Base-by-base conservation (phyloP, 2,113 vertebrate species). In the Rhynchomys soricoides region DNA sequence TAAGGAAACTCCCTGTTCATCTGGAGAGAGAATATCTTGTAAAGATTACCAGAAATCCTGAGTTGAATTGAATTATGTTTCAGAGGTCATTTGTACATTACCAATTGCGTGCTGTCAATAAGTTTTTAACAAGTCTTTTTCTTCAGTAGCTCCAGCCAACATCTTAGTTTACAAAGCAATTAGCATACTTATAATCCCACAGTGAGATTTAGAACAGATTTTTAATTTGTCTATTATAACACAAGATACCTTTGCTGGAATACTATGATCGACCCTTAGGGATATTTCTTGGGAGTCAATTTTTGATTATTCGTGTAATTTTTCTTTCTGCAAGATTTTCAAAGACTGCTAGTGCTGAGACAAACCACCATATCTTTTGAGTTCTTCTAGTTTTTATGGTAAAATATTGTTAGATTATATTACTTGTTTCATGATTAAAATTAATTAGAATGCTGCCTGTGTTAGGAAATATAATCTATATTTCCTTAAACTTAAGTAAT, bases 91-190 rank as follows among this genome's bases (percentile, higher is more conserved):
- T 83, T 73, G 66, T n/a, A 87, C 74, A 88, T 87, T 92, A 22
- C 45, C 15, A 59, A 34, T 74, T 7, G 43, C 24, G 91, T 52
- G 43, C 57, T 86, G 31, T 37, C 81, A 92, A 52, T 74, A 64
- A 50, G 9, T 59, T 57, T 87, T 74, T 59, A 85, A 75, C 29
- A 52, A 86, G 34, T 17, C 1, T 19, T 75, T 79, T 87, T 78
- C 43, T 87, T 11, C 19, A 73, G 55, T 16, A 88, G 7, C 74
- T 91, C 10, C 73, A 95, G 40, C 4, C 7, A 93, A 59, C 12
- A 93, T 19, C 77, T 95, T 86, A 71, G 52, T 90, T 94, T 86
- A 87, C 16, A 77, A 95, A 96, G 7, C 81, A 91, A 48, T 90
- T 96, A 89, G 77, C n/a, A 79, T 26, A 78, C 82, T 86, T 93